Evolutionary conservation across 92 coral and sea anemone genomes (phyloP).

Genomic region (Pocillopora grandis): DNA sequence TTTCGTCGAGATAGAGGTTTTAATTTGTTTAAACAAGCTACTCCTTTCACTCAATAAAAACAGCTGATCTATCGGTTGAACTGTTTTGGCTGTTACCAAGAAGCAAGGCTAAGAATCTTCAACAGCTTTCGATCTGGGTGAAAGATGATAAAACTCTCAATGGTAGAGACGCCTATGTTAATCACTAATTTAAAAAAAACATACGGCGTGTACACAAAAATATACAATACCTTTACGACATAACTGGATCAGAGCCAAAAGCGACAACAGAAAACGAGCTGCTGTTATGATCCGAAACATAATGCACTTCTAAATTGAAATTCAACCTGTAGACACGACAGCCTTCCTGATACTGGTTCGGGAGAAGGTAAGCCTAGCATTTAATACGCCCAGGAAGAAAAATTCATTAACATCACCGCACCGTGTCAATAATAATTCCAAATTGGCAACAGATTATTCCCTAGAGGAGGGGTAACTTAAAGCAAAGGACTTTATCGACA

Average conservation of each 20-base stretch:
- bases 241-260: neutral
- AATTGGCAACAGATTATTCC: conserved; percentile 27
- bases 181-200: neutral
- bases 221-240: conserved; percentile 28
- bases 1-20: neutral
- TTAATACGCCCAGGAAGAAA: neutral
- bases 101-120: neutral
- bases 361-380: neutral
- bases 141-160: no score
- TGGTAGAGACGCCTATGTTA: no score
- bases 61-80: neutral
- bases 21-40: conserved; percentile 12
- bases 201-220: neutral
- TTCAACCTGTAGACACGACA: no score
- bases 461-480: conserved; percentile 21
- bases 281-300: neutral
- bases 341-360: no score
- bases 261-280: neutral
- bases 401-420: neutral
- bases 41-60: neutral
- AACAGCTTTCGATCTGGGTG: no score
- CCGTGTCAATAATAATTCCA: conserved; percentile 13
- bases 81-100: neutral
- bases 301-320: no score
- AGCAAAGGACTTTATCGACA: conserved; percentile 26